phyloP scores from a whole-genome alignment of 2,797 vertebrate genomes.

The Alcedo quadribrachys region DNA sequence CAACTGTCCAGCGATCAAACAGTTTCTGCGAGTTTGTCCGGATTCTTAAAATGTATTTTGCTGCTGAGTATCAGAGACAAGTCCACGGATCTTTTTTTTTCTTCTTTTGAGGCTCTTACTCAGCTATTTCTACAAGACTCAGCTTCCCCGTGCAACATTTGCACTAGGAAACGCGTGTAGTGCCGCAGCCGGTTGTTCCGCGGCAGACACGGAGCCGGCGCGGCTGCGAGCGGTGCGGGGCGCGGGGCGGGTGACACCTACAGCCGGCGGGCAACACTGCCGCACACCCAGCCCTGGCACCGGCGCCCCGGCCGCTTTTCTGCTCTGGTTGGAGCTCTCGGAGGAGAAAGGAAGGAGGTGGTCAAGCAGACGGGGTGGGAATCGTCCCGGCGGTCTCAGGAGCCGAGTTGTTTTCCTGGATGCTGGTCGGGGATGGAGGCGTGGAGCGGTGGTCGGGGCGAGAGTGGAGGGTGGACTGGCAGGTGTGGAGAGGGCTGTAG shows the following conservation, averaged over 20 bases:
- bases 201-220: no score
- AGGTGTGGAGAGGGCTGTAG: neutral
- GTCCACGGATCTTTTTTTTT: neutral
- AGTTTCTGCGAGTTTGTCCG: neutral
- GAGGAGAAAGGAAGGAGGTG: neutral
- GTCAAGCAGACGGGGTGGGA: rapidly evolving
- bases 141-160: neutral
- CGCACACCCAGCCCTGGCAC: neutral
- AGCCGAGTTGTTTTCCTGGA: neutral
- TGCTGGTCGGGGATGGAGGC: neutral
- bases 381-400: rapidly evolving
- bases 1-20: neutral
- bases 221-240: neutral
- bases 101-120: neutral
- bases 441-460: neutral
- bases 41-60: neutral
- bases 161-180: neutral
- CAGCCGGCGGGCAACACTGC: neutral
- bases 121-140: neutral
- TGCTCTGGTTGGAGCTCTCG: neutral
- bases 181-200: neutral
- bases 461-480: neutral
- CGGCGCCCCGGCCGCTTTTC: no score
- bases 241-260: neutral
- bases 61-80: conserved; percentile 6